Conservation (phyloP, 1,140 invertebrate genomes). For the Leucophenga varia region DNA sequence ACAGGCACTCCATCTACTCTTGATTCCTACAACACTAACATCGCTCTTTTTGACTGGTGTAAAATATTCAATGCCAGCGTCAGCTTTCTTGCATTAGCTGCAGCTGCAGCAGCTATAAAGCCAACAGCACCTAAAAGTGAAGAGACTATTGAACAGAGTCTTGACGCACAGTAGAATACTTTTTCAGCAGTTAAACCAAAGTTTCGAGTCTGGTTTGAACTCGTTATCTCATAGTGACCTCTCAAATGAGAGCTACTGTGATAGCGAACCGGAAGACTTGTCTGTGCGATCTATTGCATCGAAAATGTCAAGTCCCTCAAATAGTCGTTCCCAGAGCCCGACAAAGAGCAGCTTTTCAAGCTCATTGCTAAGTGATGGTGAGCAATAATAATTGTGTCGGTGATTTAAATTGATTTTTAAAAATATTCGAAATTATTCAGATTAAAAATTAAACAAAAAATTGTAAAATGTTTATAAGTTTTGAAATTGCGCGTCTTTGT, state of each 20-base stretch:
- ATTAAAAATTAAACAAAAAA: no score
- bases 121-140: no score
- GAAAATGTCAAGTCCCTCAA: conserved; percentile 32
- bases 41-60: conserved; percentile 69
- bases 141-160: conserved; percentile 5
- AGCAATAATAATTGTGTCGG: no score
- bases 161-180: no score
- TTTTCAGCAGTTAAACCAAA: no score
- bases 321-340: conserved; percentile 44
- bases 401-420: no score
- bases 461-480: no score
- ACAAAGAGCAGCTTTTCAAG: conserved; percentile 34
- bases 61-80: conserved; percentile 64
- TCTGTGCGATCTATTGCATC: conserved; percentile 46
- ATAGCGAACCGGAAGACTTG: conserved; percentile 51
- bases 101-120: conserved; percentile 40
- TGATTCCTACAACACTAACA: no score
- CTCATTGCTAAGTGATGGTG: conserved; percentile 28
- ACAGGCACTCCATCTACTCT: no score
- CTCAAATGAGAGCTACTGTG: conserved; percentile 46
- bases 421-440: no score
- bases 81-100: conserved; percentile 45
- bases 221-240: conserved; percentile 43
- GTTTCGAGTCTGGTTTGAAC: no score
- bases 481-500: no score